phyloP scores from a whole-genome alignment of 2,113 vertebrate species.

The Lagopus leucura region DNA sequence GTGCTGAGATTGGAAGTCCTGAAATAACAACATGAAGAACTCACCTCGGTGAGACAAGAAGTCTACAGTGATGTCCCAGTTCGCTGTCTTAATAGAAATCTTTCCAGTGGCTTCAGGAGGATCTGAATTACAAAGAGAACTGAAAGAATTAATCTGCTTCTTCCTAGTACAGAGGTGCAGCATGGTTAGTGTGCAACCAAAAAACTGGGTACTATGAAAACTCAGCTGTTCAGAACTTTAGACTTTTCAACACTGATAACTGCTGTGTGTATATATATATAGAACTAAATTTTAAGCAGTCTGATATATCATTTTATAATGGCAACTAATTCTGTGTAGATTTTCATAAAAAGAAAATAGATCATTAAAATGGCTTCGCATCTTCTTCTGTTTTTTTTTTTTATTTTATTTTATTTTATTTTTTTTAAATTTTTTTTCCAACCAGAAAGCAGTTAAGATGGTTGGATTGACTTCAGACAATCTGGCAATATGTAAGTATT shows the following conservation, averaged over 20 bases:
- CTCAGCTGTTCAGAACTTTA: neutral
- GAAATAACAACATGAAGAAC: neutral
- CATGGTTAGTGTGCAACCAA: neutral
- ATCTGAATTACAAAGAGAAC: neutral
- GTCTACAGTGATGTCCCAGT: neutral
- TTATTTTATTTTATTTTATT: no score
- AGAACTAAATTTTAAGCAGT: neutral
- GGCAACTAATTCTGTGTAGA: neutral
- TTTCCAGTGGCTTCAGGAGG: constrained; percentile 1
- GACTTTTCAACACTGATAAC: neutral
- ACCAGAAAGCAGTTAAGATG: neutral
- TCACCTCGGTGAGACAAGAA: constrained; percentile 18
- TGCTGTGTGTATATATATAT: neutral
- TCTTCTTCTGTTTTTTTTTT: neutral
- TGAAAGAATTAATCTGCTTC: constrained; percentile 41
- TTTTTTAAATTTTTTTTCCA: neutral
- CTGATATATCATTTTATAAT: neutral
- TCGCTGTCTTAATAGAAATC: neutral
- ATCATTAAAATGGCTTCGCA: neutral
- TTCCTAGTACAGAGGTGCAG: constrained; percentile 10
- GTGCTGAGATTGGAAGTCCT: constrained; percentile 6
- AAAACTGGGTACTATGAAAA: neutral
- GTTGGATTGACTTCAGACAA: neutral
- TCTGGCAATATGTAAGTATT: neutral
- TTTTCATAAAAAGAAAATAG: neutral